A percentile compares a stretch with the other conserved stretches of the same genome.
Evolutionary conservation across 2,797 vertebrate genomes (phyloP).

Genomic region (Phataginus tricuspis): DNA sequence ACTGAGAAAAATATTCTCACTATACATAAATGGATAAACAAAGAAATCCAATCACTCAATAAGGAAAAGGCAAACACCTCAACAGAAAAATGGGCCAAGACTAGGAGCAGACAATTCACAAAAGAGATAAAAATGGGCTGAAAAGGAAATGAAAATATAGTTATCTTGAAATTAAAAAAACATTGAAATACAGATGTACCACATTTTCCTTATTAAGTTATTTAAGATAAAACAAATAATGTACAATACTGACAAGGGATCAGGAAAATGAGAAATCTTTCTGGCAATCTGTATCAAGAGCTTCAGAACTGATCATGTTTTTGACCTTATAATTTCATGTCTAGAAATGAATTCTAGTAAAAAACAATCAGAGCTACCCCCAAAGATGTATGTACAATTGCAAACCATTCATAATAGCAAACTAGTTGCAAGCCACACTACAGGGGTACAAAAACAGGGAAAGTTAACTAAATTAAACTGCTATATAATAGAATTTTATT

Average conservation of each 20-base stretch:
- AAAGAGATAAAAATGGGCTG: background rate
- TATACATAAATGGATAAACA: background rate
- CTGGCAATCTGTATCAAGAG: background rate
- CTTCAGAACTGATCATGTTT: background rate
- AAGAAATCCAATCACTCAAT: background rate
- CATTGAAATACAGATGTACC: background rate
- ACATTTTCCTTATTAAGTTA: background rate
- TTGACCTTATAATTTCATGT: background rate
- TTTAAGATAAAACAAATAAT: slow-evolving; percentile 35
- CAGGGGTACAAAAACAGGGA: background rate
- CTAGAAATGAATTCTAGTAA: slow-evolving; percentile 20
- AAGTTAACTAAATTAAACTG: slow-evolving; percentile 10
- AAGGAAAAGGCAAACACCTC: background rate
- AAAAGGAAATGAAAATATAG: background rate
- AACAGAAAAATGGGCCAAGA: background rate
- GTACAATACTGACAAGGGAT: background rate
- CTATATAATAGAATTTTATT: slow-evolving; percentile 5
- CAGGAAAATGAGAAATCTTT: background rate
- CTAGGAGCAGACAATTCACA: background rate
- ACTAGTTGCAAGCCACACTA: background rate
- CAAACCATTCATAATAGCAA: background rate
- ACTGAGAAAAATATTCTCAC: background rate
- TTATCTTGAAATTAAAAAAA: background rate
- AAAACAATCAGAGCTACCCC: background rate
- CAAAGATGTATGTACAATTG: background rate